Base-by-base conservation (phyloP, 2,113 vertebrate species). In the Boleophthalmus pectinirostris region DNA sequence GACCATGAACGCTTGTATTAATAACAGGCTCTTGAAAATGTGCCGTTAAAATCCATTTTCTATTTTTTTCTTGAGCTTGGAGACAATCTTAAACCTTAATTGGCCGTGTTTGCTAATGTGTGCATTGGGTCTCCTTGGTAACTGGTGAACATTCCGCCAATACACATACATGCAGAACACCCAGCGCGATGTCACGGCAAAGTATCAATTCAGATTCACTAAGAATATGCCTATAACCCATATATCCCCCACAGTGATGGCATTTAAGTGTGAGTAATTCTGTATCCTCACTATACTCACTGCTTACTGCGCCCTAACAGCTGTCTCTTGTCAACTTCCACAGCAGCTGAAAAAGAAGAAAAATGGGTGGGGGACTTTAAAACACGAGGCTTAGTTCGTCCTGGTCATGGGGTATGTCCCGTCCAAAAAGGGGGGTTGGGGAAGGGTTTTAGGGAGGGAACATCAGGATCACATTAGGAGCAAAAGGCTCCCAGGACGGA, bases 391-490 rank as follows among this genome's bases (percentile, higher is more conserved):
- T 77, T 68, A 18, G 23, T 69, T 58, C 56, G 12, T 83, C 79
- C 74, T 83, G 73, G 70, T 67, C 58, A 20, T 23, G 63, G 73
- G 23, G 51, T 63, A 69, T 72, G 16, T 0, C 13, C 20, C 43
- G 58, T 33, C 56, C 2, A 13, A 65, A 58, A 66, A 67, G 16
- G 47, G 35, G 13, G 16, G 24, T 43, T 56, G 76, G 67, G 49
- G 68, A 5, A 9, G n/a, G 69, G 3, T 64, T 58, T 69, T 75
- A 61, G 69, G 74, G 49, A 61, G 75, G 15, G 25, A 88, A 91
- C 90, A 92, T 93, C 88, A 90, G 93, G 90, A 91, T 91, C 82
- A 68, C 73, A 92, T 93, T 92, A 85, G 80, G 77, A 81, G 71
- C 78, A 71, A 64, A 61, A 64, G 82, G 81, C 74, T 73, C 72